A percentile compares a stretch with the other conserved stretches of the same genome.
These are phyloP conservation scores for Paguma larvata DNA, from an alignment of 2,797 vertebrate genomes.

Conservation along the genomic window DNA sequence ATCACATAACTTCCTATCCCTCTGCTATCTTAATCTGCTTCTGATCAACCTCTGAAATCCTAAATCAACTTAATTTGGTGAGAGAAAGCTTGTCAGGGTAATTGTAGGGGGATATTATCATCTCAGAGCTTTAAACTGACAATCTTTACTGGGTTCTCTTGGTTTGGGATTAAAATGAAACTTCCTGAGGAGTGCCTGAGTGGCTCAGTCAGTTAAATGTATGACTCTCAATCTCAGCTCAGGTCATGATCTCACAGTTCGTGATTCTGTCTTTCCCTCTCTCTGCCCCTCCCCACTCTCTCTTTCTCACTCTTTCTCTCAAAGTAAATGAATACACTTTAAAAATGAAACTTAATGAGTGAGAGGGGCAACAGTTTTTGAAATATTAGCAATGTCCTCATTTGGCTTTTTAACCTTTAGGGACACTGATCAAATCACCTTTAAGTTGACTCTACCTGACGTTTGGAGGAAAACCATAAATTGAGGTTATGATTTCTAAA, in stretches of 20 bases:
- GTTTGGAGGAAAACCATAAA: not conserved
- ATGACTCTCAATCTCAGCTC: too few species aligned
- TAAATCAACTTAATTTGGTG: not conserved
- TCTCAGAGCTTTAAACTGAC: not conserved
- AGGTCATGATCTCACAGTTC: too few species aligned
- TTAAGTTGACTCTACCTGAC: not conserved
- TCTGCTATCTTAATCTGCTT: not conserved
- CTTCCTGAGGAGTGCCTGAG: not conserved
- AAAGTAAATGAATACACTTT: too few species aligned
- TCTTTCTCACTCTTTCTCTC: too few species aligned
- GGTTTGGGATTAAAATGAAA: not conserved
- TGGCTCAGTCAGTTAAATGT: too few species aligned
- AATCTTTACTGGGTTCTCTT: not conserved
- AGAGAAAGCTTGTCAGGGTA: not conserved
- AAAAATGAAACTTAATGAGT: not conserved
- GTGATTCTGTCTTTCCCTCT: too few species aligned
- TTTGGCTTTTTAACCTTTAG: constrained; percentile 2
- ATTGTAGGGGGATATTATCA: not conserved
- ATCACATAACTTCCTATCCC: not conserved
- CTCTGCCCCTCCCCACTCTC: too few species aligned
- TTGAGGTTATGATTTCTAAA: not conserved
- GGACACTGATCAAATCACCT: not conserved
- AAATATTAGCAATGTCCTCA: not conserved
- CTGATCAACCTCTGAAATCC: not conserved
- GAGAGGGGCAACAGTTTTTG: not conserved